Evolutionary conservation across 2,888 invertebrate species (phyloP), one percentile per base, ranked within the genome.

Genomic region (Taphrorychus bicolor): DNA sequence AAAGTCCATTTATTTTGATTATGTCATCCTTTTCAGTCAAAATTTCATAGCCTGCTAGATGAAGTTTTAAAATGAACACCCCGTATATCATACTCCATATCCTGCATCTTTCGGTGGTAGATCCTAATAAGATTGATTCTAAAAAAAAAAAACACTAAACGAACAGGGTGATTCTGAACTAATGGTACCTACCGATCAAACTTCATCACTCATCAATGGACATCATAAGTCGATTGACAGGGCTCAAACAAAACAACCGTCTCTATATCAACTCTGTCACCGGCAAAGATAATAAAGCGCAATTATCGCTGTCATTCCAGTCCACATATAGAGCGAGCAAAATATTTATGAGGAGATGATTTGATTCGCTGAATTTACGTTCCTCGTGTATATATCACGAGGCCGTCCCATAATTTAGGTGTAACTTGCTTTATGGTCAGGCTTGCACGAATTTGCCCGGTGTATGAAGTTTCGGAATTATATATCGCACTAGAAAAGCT

Each of bases 321-420:
- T 32, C 19, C 40, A 57, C 21, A 19, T 40, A 41, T 16, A 41
- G 42, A 16, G 41, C 57, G n/a, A 16, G 23, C 11, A 41, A 54
- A 54, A 22, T 19, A 57, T 57, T 57, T 57, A 57, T 41, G 42
- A 19, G 16, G 42, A 42, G 18, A 9, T 21, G 57, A 57, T 57
- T 57, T 57, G 57, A 57, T 57, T 57, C 18, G 41, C 41, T 41
- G 18, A 57, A 57, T 57, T 57, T 57, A 57, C 57, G 42, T 22
- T 57, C 57, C 41, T 14, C 41, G 14, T 42, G 42, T 57, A 54
- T 54, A 45, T 17, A 54, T 54, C 54, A 54, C 21, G 54, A 21
- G 18, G 51, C 51, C 18, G 51, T 21, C 51, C 14, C 51, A 51
- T 51, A 51, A 51, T 51, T 51, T 51, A 17, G 16, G 21, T 7